Conservation (phyloP, 1,140 invertebrate species). For the Ganaspis sp. region DNA sequence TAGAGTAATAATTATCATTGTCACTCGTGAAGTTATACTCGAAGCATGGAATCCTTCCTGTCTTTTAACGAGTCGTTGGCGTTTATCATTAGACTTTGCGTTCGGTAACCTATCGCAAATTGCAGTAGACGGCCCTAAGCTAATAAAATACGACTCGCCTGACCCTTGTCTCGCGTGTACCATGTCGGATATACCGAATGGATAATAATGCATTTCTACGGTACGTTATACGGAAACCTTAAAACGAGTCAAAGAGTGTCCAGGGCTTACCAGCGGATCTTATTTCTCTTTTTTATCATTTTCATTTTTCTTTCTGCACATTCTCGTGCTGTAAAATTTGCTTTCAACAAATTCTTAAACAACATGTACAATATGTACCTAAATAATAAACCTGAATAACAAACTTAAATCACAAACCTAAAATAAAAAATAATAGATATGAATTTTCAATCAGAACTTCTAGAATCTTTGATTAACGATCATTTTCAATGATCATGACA, state of each 20-base stretch:
- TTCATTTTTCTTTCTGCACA: slow-evolving; percentile 39
- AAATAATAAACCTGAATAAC: no score
- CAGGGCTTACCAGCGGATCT: slow-evolving; percentile 60
- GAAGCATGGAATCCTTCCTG: background rate
- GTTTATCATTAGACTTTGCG: slow-evolving; percentile 29
- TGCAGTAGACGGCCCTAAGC: slow-evolving; percentile 63
- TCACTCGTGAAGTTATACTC: background rate
- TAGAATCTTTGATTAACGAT: no score
- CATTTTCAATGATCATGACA: no score
- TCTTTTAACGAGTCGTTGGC: background rate
- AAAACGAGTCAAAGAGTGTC: slow-evolving; percentile 49
- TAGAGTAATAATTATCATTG: background rate
- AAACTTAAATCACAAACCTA: no score
- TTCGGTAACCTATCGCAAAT: slow-evolving; percentile 60
- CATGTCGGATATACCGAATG: slow-evolving; percentile 67
- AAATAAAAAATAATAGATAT: no score
- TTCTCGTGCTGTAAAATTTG: no score
- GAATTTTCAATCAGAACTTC: no score
- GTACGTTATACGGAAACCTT: slow-evolving; percentile 71
- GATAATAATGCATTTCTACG: slow-evolving; percentile 74
- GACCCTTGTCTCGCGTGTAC: slow-evolving; percentile 63
- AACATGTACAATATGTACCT: no score
- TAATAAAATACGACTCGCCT: slow-evolving; percentile 64
- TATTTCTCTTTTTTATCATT: slow-evolving; percentile 38
- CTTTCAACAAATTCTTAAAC: no score